Conservation (phyloP, 2,888 invertebrate genomes). For the Sarcophaga caerulescens region DNA sequence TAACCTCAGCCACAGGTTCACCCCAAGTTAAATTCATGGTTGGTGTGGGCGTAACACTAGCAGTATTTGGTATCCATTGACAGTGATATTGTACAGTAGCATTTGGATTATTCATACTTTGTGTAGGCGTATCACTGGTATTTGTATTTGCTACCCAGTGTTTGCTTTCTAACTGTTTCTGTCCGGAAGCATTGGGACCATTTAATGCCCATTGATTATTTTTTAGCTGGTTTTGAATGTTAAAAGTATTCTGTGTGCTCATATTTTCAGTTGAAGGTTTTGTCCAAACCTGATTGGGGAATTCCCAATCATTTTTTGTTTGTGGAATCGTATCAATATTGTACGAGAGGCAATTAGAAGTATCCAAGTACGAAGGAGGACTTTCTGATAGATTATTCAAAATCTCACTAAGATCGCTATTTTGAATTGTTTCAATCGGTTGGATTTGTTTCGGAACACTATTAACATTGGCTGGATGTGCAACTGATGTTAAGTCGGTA, state of each 20-base stretch:
- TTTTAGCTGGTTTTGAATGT: neutral
- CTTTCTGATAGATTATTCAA: slow-evolving; percentile 56
- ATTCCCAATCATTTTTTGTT: slow-evolving; percentile 56
- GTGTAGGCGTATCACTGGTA: neutral
- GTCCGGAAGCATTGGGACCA: neutral
- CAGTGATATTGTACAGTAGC: neutral
- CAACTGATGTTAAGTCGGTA: neutral
- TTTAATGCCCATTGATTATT: neutral
- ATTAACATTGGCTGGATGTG: neutral
- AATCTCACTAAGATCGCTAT: slow-evolving; percentile 53
- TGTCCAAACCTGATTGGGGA: slow-evolving; percentile 52
- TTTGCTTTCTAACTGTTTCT: neutral
- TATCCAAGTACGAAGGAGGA: slow-evolving; percentile 32
- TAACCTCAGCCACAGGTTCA: slow-evolving; percentile 72
- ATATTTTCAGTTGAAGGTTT: neutral
- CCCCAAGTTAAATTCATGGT: slow-evolving; percentile 74
- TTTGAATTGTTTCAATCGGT: neutral
- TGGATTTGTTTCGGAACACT: neutral
- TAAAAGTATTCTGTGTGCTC: neutral
- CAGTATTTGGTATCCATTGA: slow-evolving; percentile 19
- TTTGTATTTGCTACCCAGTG: neutral
- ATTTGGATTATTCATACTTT: neutral
- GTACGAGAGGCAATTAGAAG: slow-evolving; percentile 2
- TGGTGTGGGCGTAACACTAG: slow-evolving; percentile 50
- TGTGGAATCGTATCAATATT: slow-evolving; percentile 61